Evolutionary conservation across 2,797 vertebrate species (phyloP).

Genomic region (Anas bahamensis): DNA sequence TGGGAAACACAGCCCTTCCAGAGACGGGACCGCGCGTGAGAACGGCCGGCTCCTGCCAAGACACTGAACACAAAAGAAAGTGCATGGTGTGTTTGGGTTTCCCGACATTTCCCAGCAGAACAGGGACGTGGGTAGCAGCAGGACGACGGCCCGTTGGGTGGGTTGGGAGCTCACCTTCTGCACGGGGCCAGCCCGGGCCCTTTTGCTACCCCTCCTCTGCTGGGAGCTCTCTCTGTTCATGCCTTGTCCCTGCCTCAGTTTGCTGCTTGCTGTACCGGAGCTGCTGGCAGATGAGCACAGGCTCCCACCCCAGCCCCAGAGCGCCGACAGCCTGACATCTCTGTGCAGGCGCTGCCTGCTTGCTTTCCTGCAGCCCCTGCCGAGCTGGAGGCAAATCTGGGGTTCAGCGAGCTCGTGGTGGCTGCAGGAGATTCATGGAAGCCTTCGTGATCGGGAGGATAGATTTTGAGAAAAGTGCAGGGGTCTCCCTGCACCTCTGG

Average conservation of each 20-base stretch:
- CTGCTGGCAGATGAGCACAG: background rate
- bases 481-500: too few relatives aligned
- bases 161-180: background rate
- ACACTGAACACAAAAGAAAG: background rate
- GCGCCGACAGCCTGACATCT: fast-evolving
- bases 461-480: too few relatives aligned
- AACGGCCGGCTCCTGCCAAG: background rate
- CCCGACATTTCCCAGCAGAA: background rate
- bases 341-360: background rate
- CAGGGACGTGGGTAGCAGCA: background rate
- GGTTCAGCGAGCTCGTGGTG: background rate
- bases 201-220: background rate
- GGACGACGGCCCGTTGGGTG: background rate
- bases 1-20: background rate
- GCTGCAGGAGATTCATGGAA: background rate
- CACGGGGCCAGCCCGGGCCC: background rate
- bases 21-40: background rate
- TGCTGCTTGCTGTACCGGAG: background rate
- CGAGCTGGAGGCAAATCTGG: background rate
- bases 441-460: background rate
- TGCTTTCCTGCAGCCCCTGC: background rate
- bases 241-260: background rate
- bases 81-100: background rate
- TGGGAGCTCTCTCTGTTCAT: background rate
- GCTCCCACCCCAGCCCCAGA: background rate